Percentiles rank a stretch among this genome's conserved stretches.
Evolutionary conservation across 2,797 vertebrate species (phyloP).

Genomic region (Rhabdomys pumilio): DNA sequence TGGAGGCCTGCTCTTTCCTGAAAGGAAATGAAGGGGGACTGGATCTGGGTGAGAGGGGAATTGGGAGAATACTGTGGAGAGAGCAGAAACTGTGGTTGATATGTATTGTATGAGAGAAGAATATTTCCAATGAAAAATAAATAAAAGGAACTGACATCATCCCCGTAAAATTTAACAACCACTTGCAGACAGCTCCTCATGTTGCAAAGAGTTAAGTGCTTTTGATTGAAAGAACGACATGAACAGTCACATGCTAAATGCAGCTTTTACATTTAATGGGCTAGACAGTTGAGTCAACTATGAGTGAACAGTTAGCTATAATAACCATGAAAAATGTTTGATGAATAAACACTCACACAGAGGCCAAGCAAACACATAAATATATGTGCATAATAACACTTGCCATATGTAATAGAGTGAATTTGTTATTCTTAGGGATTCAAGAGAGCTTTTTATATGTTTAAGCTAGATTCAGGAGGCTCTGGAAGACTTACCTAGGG

Average conservation of each 20-base stretch:
- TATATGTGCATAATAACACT: not conserved
- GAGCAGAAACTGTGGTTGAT: not conserved
- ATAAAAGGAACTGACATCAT: not conserved
- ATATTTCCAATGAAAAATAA: not conserved
- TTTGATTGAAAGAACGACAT: slow-evolving; percentile 1
- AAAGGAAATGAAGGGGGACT: too few relatives aligned
- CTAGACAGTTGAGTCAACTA: slow-evolving; percentile 21
- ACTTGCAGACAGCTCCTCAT: not conserved
- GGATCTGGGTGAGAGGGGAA: too few relatives aligned
- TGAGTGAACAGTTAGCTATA: not conserved
- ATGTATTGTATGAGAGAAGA: not conserved
- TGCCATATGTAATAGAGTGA: not conserved
- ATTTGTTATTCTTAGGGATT: not conserved
- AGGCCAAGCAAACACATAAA: not conserved
- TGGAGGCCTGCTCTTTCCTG: not conserved
- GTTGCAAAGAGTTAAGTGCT: slow-evolving; percentile 38
- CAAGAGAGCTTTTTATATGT: not conserved
- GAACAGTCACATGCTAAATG: not conserved
- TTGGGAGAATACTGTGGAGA: not conserved
- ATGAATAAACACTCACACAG: not conserved
- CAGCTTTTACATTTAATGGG: not conserved
- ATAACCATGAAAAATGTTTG: not conserved
- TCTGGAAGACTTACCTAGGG: not conserved
- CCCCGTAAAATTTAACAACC: not conserved
- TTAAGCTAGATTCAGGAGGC: not conserved